Base-by-base conservation (phyloP, 2,888 invertebrate genomes). In the Strigamia crassipes region DNA sequence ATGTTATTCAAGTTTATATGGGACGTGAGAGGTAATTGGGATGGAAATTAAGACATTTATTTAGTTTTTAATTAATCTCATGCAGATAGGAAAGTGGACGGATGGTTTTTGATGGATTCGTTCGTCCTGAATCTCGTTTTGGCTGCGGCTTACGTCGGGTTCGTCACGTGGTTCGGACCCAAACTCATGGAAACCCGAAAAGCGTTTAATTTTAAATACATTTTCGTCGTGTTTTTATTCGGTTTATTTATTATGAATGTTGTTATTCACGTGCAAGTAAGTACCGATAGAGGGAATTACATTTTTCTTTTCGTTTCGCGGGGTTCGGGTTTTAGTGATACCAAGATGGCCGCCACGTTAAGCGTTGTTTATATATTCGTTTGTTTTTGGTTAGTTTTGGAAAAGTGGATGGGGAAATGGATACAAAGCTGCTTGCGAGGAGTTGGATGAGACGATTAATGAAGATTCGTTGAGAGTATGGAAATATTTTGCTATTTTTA, bases 101-200 rank as follows among this genome's bases (percentile, higher is more conserved):
- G 93, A 86, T 96, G 95, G 94, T 90, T 93, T 83, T 92, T 97
- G 92, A 94, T 96, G 94, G 92, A 93, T 86, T 94, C 94, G 83
- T 96, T 96, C 18, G 90, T 94, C 87, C 96, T 96, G 78, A 96
- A 96, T 84, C 87, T 96, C 82, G 89, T 91, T 82, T 92, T 96
- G 86, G 96, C 96, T 89, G 86, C 95, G 82, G 90, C 91, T 86
- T 97, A 96, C 90, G 94, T 94, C 84, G 93, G 94, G 87, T 92
- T 93, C 87, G 93, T 95, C 85, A 93, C 92, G 88, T 91, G 92
- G 82, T 87, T 95, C 85, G 96, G 96, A 83, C 97, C 96, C 80
- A 90, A 91, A 86, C 88, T 95, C 82, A 97, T 97, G 97, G 93
- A 93, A 86, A 94, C 96, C 88, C 91, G 96, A 84, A 94, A 96